phyloP scores from a whole-genome alignment of 2,797 vertebrate genomes.

The Florisuga fusca region DNA sequence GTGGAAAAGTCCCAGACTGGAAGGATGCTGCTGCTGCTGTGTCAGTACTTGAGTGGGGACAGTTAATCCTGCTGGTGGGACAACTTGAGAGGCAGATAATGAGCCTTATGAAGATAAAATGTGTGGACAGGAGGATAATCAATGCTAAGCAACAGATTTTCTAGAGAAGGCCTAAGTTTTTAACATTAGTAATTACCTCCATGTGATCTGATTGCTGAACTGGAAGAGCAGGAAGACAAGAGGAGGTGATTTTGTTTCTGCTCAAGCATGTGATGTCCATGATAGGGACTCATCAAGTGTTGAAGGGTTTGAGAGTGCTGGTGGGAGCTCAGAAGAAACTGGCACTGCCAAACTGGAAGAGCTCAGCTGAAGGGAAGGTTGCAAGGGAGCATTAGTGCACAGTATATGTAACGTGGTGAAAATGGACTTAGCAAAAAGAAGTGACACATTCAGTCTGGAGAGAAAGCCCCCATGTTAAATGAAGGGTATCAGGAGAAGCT shows the following conservation, averaged over 20 bases:
- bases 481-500: background rate
- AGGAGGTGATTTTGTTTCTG: background rate
- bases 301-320: background rate
- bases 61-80: background rate
- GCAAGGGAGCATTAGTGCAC: background rate
- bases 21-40: rapidly evolving
- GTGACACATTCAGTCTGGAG: background rate
- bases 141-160: background rate
- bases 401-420: rapidly evolving
- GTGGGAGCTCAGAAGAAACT: background rate
- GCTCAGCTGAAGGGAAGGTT: background rate
- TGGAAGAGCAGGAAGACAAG: background rate
- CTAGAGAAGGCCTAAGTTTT: background rate
- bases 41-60: background rate
- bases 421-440: background rate
- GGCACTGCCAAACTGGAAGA: background rate
- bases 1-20: rapidly evolving
- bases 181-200: background rate
- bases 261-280: background rate
- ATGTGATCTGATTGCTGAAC: background rate
- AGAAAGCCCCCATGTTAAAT: background rate
- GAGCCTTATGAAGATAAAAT: background rate
- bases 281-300: rapidly evolving
- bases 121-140: background rate
- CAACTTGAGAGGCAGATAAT: background rate